Evolutionary conservation across 2,888 invertebrate species (phyloP).

Genomic region (Penaeus monodon): DNA sequence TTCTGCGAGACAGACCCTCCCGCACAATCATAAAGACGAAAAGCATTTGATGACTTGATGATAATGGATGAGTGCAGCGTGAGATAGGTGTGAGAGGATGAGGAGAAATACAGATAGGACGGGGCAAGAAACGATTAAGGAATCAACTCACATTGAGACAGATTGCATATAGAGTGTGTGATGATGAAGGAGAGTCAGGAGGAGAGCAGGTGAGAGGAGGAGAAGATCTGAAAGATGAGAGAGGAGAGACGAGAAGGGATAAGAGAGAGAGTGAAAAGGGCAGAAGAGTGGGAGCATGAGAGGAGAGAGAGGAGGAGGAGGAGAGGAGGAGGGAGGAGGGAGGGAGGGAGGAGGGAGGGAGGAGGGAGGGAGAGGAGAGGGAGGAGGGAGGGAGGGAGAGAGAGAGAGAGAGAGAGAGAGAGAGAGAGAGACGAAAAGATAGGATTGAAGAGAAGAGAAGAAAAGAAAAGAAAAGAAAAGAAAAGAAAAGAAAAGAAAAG

Average conservation of each 20-base stretch:
- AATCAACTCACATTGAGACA: no score
- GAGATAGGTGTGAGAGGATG: no score
- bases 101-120: no score
- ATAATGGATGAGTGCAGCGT: no score
- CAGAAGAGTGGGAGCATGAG: neutral
- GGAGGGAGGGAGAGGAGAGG: neutral
- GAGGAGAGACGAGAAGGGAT: neutral
- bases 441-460: neutral
- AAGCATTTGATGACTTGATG: no score
- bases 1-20: no score
- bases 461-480: neutral
- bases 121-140: no score
- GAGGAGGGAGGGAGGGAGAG: no score
- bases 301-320: neutral
- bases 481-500: neutral
- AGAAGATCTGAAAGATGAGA: neutral
- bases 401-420: no score
- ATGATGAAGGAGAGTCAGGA: neutral
- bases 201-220: neutral
- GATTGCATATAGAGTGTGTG: no score
- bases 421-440: neutral
- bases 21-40: no score
- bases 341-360: no score
- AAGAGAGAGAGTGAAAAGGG: neutral
- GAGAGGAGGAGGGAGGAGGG: neutral